Evolutionary conservation across 2,888 invertebrate species (phyloP).

Genomic region (Hermaeophaga mercurialis): DNA sequence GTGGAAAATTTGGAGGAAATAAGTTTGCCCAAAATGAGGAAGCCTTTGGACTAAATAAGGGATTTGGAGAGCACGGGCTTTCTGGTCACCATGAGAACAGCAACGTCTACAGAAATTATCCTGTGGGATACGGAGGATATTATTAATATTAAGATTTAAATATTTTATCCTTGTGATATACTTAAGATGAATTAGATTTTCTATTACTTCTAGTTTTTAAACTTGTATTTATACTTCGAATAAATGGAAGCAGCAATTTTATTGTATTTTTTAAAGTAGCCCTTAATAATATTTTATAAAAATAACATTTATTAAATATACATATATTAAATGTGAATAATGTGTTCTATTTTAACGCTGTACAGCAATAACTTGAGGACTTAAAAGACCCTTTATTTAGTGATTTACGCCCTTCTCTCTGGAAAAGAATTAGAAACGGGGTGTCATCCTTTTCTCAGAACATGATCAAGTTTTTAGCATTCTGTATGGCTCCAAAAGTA

Average conservation of each 20-base stretch:
- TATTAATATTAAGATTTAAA: background rate
- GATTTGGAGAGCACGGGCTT: constrained; percentile 65
- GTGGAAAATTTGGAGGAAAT: constrained; percentile 66
- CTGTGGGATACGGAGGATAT: constrained; percentile 32
- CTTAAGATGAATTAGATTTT: background rate
- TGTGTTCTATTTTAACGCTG: too few relatives aligned
- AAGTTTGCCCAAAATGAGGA: constrained; percentile 65
- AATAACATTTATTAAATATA: too few relatives aligned
- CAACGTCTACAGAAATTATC: constrained; percentile 63
- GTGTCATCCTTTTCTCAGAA: too few relatives aligned
- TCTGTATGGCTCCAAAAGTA: too few relatives aligned
- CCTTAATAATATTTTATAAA: too few relatives aligned
- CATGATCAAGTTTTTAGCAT: too few relatives aligned
- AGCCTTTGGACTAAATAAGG: constrained; percentile 64
- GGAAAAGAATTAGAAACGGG: too few relatives aligned
- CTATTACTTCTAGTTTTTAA: background rate
- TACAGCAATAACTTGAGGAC: too few relatives aligned
- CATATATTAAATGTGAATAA: too few relatives aligned
- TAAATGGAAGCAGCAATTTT: background rate
- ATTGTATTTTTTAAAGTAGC: background rate
- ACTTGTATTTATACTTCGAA: background rate
- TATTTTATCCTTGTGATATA: background rate
- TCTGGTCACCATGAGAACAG: constrained; percentile 67
- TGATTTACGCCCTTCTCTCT: too few relatives aligned
- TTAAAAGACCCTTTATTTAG: too few relatives aligned